Percentiles rank a stretch among this genome's conserved stretches.
Evolutionary conservation across 1,140 invertebrate species (phyloP).

Genomic region (Bicyclus anynana): DNA sequence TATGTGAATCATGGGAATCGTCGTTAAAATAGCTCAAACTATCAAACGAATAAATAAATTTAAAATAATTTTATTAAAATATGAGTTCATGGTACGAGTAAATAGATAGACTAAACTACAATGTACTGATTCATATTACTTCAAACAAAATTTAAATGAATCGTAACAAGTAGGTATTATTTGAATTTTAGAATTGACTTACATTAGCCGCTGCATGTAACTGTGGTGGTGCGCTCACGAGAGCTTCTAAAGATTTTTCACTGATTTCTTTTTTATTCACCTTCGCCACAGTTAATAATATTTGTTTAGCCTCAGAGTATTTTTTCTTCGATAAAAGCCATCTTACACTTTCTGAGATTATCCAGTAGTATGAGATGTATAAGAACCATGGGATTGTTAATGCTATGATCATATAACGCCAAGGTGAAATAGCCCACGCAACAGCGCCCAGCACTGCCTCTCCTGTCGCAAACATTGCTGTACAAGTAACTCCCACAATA

Average conservation of each 20-base stretch:
- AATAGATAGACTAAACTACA: too few relatives aligned
- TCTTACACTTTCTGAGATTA: constrained; percentile 82
- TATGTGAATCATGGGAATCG: too few relatives aligned
- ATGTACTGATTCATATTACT: too few relatives aligned
- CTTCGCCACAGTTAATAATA: constrained; percentile 80
- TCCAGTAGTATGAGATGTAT: constrained; percentile 80
- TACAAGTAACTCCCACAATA: constrained; percentile 82
- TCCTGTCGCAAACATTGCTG: constrained; percentile 85
- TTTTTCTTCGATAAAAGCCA: constrained; percentile 87
- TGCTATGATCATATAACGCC: constrained; percentile 83
- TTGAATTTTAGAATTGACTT: too few relatives aligned
- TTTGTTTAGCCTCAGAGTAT: constrained; percentile 79
- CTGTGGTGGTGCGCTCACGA: constrained; percentile 34
- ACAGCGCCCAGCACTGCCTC: constrained; percentile 82
- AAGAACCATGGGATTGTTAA: too few relatives aligned
- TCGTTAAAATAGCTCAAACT: too few relatives aligned
- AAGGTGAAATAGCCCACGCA: constrained; percentile 83
- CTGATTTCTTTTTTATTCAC: constrained; percentile 81
- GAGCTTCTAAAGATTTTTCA: constrained; percentile 76
- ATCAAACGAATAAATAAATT: too few relatives aligned
- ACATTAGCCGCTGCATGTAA: neutral
- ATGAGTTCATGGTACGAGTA: too few relatives aligned
- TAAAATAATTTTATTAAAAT: too few relatives aligned
- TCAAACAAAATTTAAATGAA: too few relatives aligned
- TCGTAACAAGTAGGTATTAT: too few relatives aligned